Base-by-base conservation (phyloP, 2,888 invertebrate species). In the Dryobota labecula region DNA sequence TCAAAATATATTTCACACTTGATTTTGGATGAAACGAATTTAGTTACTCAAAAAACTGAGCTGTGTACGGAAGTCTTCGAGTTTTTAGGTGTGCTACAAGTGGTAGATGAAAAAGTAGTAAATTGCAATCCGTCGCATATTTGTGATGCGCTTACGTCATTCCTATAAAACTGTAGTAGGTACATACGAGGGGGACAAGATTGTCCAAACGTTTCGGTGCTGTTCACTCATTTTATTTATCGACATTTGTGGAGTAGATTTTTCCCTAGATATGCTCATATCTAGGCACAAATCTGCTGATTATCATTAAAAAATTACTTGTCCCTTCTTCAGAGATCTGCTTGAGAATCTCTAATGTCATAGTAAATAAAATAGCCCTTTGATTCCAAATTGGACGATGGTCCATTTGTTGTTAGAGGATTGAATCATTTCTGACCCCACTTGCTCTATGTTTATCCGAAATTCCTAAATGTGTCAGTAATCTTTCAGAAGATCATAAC, bases 1-100 rank as follows among this genome's bases (percentile, higher is more conserved):
- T 78, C 73, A 64, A 64, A 72, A 62, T 69, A 69, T 61, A 78
- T 78, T 78, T 78, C 73, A 78, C 67, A 78, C 77, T 53, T 69
- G 41, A 69, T 78, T 78, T 61, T 61, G 24, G 45, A 73, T 54
- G 56, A 69, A 78, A 67, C 73, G 69, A 78, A 69, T 73, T 68
- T 56, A 36, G 13, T 63, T 13, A 76, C 47, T 54, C n/a, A 62
- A 69, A 78, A 78, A 73, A 73, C 27, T 27, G 20, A 51, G 41
- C 30, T 73, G 73, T 68, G 4, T 41, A 73, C 69, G 77, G 78
- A 73, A 73, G 73, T 69, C 47, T 38, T 53, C 1, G 6, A 6
- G 30, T 51, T 78, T 64, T 61, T 68, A 36, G 36, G 4, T 27
- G 8, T 54, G 60, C 36, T 74, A 54, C 1, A 54, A 47, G 24